A percentile compares a stretch with the other conserved stretches of the same genome.
These are phyloP conservation scores for Rhinolophus ferrumequinum DNA, from an alignment of 2,113 vertebrate species.

Conservation along the genomic window DNA sequence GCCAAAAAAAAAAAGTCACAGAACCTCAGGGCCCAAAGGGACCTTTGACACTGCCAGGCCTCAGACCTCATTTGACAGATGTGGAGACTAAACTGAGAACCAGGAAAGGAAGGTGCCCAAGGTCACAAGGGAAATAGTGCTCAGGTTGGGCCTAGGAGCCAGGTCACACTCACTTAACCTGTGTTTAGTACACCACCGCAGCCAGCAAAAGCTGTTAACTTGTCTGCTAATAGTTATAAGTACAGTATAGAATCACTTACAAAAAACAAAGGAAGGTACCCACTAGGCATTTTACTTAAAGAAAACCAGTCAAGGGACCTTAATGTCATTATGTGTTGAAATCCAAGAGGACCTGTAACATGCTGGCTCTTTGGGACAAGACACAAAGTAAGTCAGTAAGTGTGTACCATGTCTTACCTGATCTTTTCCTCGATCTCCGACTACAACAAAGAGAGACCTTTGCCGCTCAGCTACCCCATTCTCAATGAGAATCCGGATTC, in stretches of 20 bases:
- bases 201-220: neutral
- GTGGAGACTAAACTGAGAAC: neutral
- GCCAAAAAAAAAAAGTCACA: conserved; percentile 58
- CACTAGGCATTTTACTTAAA: neutral
- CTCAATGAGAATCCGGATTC: conserved; percentile 97
- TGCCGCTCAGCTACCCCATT: conserved; percentile 93
- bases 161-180: neutral
- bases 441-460: conserved; percentile 93
- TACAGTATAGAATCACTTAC: neutral
- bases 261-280: neutral
- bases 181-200: neutral
- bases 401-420: conserved; percentile 87
- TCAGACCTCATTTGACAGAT: neutral
- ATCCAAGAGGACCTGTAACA: neutral
- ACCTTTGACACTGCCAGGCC: neutral
- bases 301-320: neutral
- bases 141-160: neutral
- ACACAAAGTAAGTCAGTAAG: neutral
- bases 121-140: neutral
- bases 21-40: neutral
- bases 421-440: conserved; percentile 95
- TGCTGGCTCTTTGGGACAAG: neutral
- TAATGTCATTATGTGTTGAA: neutral
- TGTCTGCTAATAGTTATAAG: neutral
- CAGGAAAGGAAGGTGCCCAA: neutral